Evolutionary conservation across 2,113 vertebrate genomes (phyloP), one percentile per base, ranked within the genome.

Genomic region (Sciurus niger): DNA sequence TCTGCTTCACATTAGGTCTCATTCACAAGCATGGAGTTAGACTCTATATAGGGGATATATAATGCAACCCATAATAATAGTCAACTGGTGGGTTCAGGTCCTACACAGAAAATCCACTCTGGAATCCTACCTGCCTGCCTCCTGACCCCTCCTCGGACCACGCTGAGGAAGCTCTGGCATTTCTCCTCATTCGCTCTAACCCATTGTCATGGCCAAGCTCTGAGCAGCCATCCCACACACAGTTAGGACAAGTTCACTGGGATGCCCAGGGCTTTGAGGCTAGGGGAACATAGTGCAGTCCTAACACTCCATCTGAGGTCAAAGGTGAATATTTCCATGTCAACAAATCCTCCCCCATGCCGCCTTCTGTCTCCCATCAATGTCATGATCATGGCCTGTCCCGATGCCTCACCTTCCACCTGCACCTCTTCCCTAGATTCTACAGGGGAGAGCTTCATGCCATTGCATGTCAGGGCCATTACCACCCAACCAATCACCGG

Each of bases 371-470:
- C 6, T 2, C 46, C 51, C 11, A 7, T 34, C 58, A 65, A 40
- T 9, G 10, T 30, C 18, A 5, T 0, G 9, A 73, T 53, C 77
- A 60, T 0, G 2, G n/a, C 0, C 0, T 22, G 68, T 8, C 8
- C 37, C 58, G 20, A 17, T 2, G 24, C 37, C 43, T 72, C 4
- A 8, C 25, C 74, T 80, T 37, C 51, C 1, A 16, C 13, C 30
- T 24, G 32, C 4, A 34, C 16, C n/a, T 77, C 58, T 60, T 37
- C 53, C 37, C 77, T n/a, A 3, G 9, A 4, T 60, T 83, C 78
- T 16, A 67, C 3, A 83, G 82, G 22, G 18, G 14, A 88, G 30
- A 76, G 9, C 14, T 60, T 48, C 17, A 40, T 53, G 53, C 37
- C 78, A 40, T 25, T 9, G 18, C 24, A 25, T 1, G 28, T 24